Evolutionary conservation across 2,888 invertebrate species (phyloP).

Genomic region (Carcina quercana): DNA sequence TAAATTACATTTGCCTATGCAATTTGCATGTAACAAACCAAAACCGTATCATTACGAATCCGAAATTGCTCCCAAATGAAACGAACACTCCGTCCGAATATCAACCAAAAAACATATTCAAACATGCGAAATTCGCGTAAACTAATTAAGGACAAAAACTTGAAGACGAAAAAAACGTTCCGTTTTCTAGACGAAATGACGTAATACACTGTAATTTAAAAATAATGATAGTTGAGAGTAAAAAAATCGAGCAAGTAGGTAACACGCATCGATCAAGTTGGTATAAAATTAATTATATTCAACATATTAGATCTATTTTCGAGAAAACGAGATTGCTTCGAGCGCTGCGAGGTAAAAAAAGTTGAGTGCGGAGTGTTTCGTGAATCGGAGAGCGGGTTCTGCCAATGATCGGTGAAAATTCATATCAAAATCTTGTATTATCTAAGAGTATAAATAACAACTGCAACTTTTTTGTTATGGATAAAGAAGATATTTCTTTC

Average conservation of each 20-base stretch:
- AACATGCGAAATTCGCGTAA: conserved; percentile 57
- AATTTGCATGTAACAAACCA: too few relatives aligned
- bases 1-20: too few relatives aligned
- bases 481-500: too few relatives aligned
- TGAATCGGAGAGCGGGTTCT: too few relatives aligned
- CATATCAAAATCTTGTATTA: too few relatives aligned
- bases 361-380: too few relatives aligned
- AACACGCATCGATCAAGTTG: conserved; percentile 68
- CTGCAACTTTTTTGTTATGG: too few relatives aligned
- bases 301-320: conserved; percentile 70
- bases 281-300: conserved; percentile 70
- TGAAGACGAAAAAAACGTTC: conserved; percentile 38
- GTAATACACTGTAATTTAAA: conserved; percentile 66
- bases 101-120: conserved; percentile 12
- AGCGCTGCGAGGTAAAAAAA: conserved; percentile 48
- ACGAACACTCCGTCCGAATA: too few relatives aligned
- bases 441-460: too few relatives aligned
- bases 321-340: conserved; percentile 65
- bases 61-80: conserved; percentile 52
- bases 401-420: too few relatives aligned
- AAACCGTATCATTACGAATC: too few relatives aligned
- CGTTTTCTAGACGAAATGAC: conserved; percentile 58
- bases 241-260: conserved; percentile 39
- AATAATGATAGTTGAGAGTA: conserved; percentile 64
- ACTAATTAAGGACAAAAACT: conserved; percentile 37